A percentile compares a stretch with the other conserved stretches of the same genome.
Evolutionary conservation across 2,113 vertebrate species (phyloP).

Genomic region (Fulmarus glacialis): DNA sequence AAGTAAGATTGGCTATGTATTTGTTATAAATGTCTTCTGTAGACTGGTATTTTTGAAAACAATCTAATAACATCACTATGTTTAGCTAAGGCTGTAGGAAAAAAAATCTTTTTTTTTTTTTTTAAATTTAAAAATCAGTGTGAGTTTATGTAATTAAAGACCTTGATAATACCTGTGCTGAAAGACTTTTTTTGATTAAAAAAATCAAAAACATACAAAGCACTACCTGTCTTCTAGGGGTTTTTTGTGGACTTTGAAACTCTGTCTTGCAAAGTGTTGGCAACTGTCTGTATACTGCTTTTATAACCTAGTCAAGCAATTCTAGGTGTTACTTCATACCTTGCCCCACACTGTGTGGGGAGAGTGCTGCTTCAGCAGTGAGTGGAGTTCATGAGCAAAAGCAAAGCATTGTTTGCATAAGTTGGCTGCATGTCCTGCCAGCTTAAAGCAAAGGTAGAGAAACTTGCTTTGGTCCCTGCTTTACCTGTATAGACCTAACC

Average conservation of each 20-base stretch:
- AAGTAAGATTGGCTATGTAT: neutral
- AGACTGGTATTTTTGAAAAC: neutral
- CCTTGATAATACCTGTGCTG: neutral
- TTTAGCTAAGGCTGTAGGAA: neutral
- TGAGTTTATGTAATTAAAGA: neutral
- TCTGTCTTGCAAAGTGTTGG: neutral
- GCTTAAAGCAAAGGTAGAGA: neutral
- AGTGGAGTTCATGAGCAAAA: neutral
- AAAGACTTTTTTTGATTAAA: neutral
- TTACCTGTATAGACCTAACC: neutral
- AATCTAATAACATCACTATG: neutral
- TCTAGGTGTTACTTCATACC: neutral
- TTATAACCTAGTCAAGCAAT: neutral
- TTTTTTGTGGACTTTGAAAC: neutral
- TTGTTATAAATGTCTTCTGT: neutral
- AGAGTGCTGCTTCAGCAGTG: neutral
- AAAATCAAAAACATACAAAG: rapidly evolving
- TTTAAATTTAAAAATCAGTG: neutral
- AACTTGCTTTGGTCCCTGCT: neutral
- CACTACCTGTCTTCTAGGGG: neutral
- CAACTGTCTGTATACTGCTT: neutral
- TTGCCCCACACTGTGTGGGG: neutral
- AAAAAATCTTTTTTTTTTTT: neutral
- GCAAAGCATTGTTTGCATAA: neutral
- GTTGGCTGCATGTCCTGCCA: neutral